Evolutionary conservation across 2,888 invertebrate genomes (phyloP).

Genomic region (Drosophila infuscata): DNA sequence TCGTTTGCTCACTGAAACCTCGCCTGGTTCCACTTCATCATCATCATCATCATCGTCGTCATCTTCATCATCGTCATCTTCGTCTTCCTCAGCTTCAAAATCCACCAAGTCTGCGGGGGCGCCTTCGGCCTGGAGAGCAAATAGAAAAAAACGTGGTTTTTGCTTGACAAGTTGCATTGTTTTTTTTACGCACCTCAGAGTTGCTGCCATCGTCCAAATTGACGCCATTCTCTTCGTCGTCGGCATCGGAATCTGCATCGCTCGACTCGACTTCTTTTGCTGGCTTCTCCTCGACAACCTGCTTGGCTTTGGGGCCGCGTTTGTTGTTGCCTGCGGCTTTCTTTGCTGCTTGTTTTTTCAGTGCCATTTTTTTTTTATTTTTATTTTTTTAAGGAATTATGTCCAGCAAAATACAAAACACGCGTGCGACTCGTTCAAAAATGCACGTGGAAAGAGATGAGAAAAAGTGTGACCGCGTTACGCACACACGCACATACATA

Average conservation of each 20-base stretch:
- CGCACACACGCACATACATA: background rate
- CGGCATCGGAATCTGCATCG: slow-evolving; percentile 61
- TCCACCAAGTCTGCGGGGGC: slow-evolving; percentile 18
- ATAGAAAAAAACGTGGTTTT: slow-evolving; percentile 10
- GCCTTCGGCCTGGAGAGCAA: slow-evolving; percentile 26
- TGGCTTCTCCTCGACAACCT: slow-evolving; percentile 32
- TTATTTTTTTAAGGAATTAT: background rate
- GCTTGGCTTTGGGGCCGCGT: slow-evolving; percentile 45
- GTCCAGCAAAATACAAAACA: slow-evolving; percentile 17
- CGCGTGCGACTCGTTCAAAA: slow-evolving; percentile 45
- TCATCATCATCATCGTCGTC: slow-evolving; percentile 33
- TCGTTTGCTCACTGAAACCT: slow-evolving; percentile 25
- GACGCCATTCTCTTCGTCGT: slow-evolving; percentile 32
- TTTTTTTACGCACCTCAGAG: slow-evolving; percentile 53
- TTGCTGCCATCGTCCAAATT: slow-evolving; percentile 49
- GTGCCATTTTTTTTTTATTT: slow-evolving; percentile 66
- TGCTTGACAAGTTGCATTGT: background rate
- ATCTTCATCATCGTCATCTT: slow-evolving; percentile 43
- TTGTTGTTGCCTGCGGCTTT: slow-evolving; percentile 43
- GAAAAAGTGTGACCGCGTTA: slow-evolving; percentile 25
- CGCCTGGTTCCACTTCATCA: slow-evolving; percentile 52
- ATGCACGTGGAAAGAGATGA: slow-evolving; percentile 62
- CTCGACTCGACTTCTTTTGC: slow-evolving; percentile 40
- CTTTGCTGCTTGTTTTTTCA: slow-evolving; percentile 53
- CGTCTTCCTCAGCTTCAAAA: slow-evolving; percentile 42